A percentile compares a stretch with the other conserved stretches of the same genome.
Conservation (phyloP, 1,140 invertebrate species). For the Zaprionus gabonicus region DNA sequence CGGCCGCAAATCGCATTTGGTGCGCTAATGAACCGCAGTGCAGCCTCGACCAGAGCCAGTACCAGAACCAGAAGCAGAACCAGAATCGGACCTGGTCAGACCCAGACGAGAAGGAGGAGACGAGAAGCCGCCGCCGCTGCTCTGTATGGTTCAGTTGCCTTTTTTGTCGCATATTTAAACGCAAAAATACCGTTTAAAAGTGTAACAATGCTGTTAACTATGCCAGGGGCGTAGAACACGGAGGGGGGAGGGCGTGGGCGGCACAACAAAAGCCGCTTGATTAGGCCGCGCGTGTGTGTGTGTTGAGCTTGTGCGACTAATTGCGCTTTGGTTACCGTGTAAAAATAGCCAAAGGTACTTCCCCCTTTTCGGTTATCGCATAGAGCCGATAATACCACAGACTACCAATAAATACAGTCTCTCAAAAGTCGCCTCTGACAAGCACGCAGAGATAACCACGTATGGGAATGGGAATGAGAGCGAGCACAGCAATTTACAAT, state of each 20-base stretch:
- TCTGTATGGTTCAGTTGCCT: constrained; percentile 34
- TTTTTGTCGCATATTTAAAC: constrained; percentile 68
- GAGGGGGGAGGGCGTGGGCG: background rate
- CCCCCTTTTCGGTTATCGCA: constrained; percentile 11
- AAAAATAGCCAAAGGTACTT: constrained; percentile 12
- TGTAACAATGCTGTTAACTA: constrained; percentile 80
- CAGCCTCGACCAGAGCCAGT: constrained; percentile 31
- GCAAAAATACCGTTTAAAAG: constrained; percentile 75
- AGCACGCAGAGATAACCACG: background rate
- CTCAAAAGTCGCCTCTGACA: background rate
- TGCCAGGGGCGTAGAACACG: constrained; percentile 26
- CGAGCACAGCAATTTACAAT: background rate
- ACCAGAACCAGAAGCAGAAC: constrained; percentile 32
- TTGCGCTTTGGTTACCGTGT: constrained; percentile 8
- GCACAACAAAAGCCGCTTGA: constrained; percentile 70
- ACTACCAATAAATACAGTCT: background rate
- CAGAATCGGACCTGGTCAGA: constrained; percentile 30
- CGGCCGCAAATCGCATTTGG: constrained; percentile 73
- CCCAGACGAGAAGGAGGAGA: constrained; percentile 4
- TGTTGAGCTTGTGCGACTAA: constrained; percentile 15
- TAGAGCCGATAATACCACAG: background rate
- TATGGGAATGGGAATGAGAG: background rate
- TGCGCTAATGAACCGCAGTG: constrained; percentile 77
- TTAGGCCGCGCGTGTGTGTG: constrained; percentile 50
- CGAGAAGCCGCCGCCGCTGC: background rate